Percentiles rank a stretch among this genome's conserved stretches.
phyloP scores from a whole-genome alignment of 2,888 invertebrate genomes.

The Ectobius pallidus region DNA sequence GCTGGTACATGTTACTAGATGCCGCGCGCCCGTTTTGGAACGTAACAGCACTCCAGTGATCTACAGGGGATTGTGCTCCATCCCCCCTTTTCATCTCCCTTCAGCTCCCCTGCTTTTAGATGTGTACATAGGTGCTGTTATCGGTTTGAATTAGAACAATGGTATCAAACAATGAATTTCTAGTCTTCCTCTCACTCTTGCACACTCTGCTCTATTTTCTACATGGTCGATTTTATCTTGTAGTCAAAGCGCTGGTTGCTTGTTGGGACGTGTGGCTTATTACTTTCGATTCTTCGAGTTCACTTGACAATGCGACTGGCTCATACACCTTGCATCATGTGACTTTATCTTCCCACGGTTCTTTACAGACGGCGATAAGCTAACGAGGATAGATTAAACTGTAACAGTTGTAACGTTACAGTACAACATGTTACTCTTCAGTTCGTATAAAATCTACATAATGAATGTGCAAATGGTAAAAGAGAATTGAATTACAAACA shows the following conservation, averaged over 20 bases:
- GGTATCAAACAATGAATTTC: background rate
- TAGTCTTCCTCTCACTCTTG: no score
- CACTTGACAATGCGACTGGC: background rate
- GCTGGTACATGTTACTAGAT: background rate
- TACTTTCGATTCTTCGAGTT: background rate
- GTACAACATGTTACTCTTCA: no score
- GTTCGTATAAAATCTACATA: no score
- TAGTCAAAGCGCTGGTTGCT: background rate
- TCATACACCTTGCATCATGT: background rate
- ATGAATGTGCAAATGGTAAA: no score
- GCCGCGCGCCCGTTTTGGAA: background rate
- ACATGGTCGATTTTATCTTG: slow-evolving; percentile 10
- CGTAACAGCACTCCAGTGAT: slow-evolving; percentile 5
- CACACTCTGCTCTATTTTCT: background rate
- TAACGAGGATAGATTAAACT: no score
- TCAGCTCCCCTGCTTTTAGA: background rate
- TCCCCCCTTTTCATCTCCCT: background rate
- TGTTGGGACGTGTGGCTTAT: background rate
- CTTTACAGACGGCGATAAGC: no score
- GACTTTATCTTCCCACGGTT: background rate
- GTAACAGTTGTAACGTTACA: no score
- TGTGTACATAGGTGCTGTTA: slow-evolving; percentile 7
- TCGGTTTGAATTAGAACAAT: slow-evolving; percentile 2
- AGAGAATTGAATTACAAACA: no score
- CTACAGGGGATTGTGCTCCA: background rate